Evolutionary conservation across 1,140 invertebrate species (phyloP), one percentile per base, ranked within the genome.

Genomic region (Proctacanthus coquilletti): DNA sequence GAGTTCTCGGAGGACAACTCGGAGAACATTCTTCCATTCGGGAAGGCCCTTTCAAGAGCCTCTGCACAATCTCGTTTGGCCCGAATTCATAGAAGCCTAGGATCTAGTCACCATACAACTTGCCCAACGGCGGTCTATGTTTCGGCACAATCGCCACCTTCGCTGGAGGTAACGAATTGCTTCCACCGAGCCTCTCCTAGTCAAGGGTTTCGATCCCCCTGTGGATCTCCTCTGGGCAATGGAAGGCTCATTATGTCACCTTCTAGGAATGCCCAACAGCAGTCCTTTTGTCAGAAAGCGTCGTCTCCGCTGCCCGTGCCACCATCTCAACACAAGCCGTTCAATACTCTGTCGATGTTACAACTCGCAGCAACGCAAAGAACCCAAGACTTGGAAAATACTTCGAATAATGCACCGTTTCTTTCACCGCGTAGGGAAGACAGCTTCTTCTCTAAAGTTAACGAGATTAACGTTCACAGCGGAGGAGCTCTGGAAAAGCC

Each of bases 1-100:
- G 86, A 89, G 52, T 86, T 88, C 47, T 82, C 79, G 3, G 84
- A 86, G 39, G 83, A 84, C 46, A 84, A 85, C 52, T 77, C 77
- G 5, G 81, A 84, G 53, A 85, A 85, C 56, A 84, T 84, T 40
- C 74, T 84, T 45, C 80, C 80, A 29, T 84, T 82, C 15, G 47
- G 51, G 18, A 43, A 18, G n/a, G 8, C 25, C 9, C 10, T 8
- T 35, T 34, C 19, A 15, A 21, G 18, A 20, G 20, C 2, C 33
- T 34, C 33, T 52, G n/a, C 23, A 27, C 23, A 27, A 27, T 27
- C 23, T 27, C 23, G n/a, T n/a, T n/a, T n/a, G n/a, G n/a, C 23
- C 8, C 23, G 23, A 27, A 27, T 27, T 13, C 23, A 8, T 9
- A 8, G 23, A 13, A 9, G 8, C 8, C 13, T 27, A 9, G 23